Evolutionary conservation across 1,140 invertebrate genomes (phyloP), one percentile per base, ranked within the genome.

Genomic region (Acromyrmex echinatior): DNA sequence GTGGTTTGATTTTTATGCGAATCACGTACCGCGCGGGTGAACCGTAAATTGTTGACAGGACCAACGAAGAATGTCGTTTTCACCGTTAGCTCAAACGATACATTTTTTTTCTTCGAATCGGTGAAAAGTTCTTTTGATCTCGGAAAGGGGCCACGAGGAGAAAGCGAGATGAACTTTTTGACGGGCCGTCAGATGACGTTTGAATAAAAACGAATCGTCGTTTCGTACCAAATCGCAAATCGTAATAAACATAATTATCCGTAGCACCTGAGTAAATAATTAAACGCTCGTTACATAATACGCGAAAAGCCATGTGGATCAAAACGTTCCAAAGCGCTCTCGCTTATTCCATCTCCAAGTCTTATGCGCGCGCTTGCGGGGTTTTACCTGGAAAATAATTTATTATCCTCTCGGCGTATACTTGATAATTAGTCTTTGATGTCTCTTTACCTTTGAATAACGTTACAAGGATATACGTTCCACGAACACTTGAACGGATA

Each of bases 1-100:
- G 28, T 16, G 39, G 7, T 82, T 82, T 84, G 80, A 84, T 76
- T 84, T 84, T 84, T 62, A 84, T 84, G 80, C 56, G 80, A 74
- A 76, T 84, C 56, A 62, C 70, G 58, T 74, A 63, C 3, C 18
- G 18, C 35, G 18, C 39, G 53, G 25, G 2, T 62, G 39, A 74
- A 74, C 18, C 39, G 25, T 56, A 62, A 84, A 84, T 76, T 76
- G 45, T 74, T 84, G 70, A 74, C 70, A 45, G 28, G n/a, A 56
- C 31, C 49, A 63, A 82, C 68, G 25, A 6, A 66, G 45, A 80
- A 70, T 12, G 56, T 76, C 56, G 9, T 84, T 76, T 63, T 49
- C 56, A 31, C n/a, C 5, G 18, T 79, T 68, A 53, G n/a, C 49
- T 31, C 62, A 12, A 56, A 7, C 28, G 28, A 74, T 76, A 21